phyloP scores from a whole-genome alignment of 2,113 vertebrate species.

The Rhinolophus ferrumequinum region DNA sequence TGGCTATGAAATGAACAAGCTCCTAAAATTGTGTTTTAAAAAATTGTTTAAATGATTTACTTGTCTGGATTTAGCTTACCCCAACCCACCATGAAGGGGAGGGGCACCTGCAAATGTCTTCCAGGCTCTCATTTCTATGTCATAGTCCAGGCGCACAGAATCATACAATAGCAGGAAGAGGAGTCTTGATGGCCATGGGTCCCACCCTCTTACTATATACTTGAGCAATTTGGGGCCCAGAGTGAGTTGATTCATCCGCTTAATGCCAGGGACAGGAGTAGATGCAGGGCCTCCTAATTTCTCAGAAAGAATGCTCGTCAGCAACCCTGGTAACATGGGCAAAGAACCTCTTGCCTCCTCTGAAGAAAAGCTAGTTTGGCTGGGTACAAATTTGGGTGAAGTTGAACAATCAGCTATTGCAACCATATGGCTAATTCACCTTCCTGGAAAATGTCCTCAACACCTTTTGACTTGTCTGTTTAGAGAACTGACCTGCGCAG shows the following conservation, averaged over 20 bases:
- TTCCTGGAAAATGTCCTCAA: background rate
- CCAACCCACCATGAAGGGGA: background rate
- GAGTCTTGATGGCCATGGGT: background rate
- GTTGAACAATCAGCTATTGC: background rate
- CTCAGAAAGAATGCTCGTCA: background rate
- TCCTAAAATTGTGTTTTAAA: background rate
- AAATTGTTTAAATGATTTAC: background rate
- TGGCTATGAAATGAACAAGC: background rate
- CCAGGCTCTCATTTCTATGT: background rate
- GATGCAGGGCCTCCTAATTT: background rate
- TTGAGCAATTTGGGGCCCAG: background rate
- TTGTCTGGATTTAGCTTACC: background rate
- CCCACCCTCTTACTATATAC: background rate
- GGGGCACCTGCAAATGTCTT: background rate
- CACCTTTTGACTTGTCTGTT: background rate
- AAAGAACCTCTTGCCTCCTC: background rate
- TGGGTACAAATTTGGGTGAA: background rate
- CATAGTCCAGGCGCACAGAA: background rate
- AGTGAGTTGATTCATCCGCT: background rate
- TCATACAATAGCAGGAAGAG: background rate
- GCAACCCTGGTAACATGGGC: accelerated
- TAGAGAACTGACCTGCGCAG: conserved; percentile 89
- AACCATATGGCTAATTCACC: background rate
- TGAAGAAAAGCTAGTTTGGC: background rate
- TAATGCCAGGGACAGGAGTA: background rate